Conservation (phyloP, 2,888 invertebrate species). For the Tetanocera ferruginea region DNA sequence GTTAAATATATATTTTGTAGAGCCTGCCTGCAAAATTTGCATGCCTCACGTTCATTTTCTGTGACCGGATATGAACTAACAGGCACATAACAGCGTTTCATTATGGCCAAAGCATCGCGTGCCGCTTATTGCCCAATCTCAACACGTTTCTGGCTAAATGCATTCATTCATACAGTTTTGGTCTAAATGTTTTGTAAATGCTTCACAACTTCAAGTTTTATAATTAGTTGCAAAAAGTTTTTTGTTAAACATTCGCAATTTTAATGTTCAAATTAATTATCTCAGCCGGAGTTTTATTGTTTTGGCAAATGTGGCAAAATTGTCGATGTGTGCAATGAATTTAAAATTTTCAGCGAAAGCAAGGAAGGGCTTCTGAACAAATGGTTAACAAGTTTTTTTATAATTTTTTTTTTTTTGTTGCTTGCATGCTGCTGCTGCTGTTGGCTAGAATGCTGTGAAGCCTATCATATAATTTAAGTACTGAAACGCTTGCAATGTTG, state of each 20-base stretch:
- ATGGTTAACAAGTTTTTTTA: neutral
- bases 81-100: neutral
- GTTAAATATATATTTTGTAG: too few relatives aligned
- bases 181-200: conserved; percentile 51
- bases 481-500: too few relatives aligned
- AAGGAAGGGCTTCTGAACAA: neutral
- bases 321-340: conserved; percentile 5
- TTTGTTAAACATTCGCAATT: conserved; percentile 2
- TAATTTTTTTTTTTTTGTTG: neutral
- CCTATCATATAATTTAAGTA: too few relatives aligned
- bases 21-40: neutral
- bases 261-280: conserved; percentile 30
- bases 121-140: conserved; percentile 48
- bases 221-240: conserved; percentile 47
- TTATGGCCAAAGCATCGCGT: neutral
- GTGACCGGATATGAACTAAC: conserved; percentile 9
- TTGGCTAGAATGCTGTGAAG: too few relatives aligned
- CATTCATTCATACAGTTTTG: conserved; percentile 43
- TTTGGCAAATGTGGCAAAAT: neutral
- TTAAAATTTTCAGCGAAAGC: neutral
- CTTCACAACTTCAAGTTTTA: conserved; percentile 45
- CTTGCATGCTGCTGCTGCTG: too few relatives aligned
- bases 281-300: conserved; percentile 21
- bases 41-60: neutral
- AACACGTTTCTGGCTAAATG: conserved; percentile 50